Evolutionary conservation across 2,113 vertebrate species (phyloP), one percentile per base, ranked within the genome.

Genomic region (Aphyosemion australe): DNA sequence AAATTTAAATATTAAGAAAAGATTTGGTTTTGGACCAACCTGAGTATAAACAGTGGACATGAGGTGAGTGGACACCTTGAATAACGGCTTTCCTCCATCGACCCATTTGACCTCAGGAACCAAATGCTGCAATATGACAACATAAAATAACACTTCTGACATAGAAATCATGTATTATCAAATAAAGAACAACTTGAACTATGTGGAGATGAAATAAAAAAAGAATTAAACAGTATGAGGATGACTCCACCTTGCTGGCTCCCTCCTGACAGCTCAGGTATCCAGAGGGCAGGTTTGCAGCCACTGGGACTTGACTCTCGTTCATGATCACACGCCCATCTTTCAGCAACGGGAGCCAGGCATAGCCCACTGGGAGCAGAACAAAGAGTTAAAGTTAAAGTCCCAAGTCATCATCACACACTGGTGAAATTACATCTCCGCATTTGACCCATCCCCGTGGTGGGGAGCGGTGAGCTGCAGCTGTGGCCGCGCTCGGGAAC

Each of bases 31-130:
- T 18, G 8, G 51, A 74, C 83, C 14, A 41, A 98, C 97, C 97
- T 99, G 97, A 57, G 96, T 96, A 85, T 99, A 99, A 31, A 99
- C 93, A 4, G 97, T 99, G 64, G 97, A 99, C 66, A 98, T 96
- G 4, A 98, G 92, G 85, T 99, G 97, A 69, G 96, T 92, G 58
- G 95, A 94, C 83, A 99, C 91, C 83, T 94, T 98, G 56, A 99
- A 90, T 34, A 99, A 85, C 3, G 93, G 94, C 74, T 96, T 99
- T 49, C 95, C 95, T 89, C 97, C 96, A 79, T 99, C 97, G 32
- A 99, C 96, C 97, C 97, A 99, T 83, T 98, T 99, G 58, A 99
- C 91, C 90, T 99, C 97, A 77, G 96, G 94, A 68, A 93, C 91
- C 26, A 92, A 92, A 91, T 99, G 96, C 96, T 99, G 89, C 26